phyloP scores from a whole-genome alignment of 2,113 vertebrate genomes.

The Epinephelus cyanopodus region DNA sequence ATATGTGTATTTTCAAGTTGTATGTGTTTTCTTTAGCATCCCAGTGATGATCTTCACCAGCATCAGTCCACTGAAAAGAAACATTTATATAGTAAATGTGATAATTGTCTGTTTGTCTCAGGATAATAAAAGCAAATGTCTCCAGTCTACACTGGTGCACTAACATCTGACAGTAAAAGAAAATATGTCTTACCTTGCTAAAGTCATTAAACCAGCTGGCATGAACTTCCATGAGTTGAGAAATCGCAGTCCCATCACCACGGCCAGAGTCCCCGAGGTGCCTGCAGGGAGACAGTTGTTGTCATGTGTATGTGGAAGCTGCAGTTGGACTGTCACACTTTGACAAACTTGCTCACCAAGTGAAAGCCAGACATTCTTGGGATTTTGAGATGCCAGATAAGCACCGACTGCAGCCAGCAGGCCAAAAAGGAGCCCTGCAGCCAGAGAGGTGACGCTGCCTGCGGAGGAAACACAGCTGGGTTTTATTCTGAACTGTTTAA shows the following conservation, averaged over 20 bases:
- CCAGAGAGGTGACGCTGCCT: constrained; percentile 91
- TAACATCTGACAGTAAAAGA: background rate
- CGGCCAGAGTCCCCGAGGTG: constrained; percentile 89
- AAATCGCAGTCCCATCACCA: constrained; percentile 92
- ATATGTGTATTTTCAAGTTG: constrained; percentile 30
- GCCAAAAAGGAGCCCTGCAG: constrained; percentile 91
- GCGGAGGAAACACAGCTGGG: background rate
- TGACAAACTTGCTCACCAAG: constrained; percentile 83
- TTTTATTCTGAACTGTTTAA: background rate
- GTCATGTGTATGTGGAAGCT: background rate
- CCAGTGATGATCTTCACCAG: constrained; percentile 84
- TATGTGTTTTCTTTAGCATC: constrained; percentile 72
- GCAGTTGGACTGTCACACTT: background rate
- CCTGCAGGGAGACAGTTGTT: constrained; percentile 74
- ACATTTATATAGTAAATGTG: constrained; percentile 10
- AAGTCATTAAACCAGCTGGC: constrained; percentile 93
- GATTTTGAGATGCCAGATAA: constrained; percentile 89
- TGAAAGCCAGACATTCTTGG: constrained; percentile 90
- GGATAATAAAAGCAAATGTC: background rate
- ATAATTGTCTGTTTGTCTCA: background rate
- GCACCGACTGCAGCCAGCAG: constrained; percentile 88
- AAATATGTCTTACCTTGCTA: constrained; percentile 86
- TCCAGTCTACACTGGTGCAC: no score
- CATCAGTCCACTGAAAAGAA: constrained; percentile 88
- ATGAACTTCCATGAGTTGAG: constrained; percentile 92